Conservation (phyloP, 1,140 invertebrate species). For the Trichoplusia ni region DNA sequence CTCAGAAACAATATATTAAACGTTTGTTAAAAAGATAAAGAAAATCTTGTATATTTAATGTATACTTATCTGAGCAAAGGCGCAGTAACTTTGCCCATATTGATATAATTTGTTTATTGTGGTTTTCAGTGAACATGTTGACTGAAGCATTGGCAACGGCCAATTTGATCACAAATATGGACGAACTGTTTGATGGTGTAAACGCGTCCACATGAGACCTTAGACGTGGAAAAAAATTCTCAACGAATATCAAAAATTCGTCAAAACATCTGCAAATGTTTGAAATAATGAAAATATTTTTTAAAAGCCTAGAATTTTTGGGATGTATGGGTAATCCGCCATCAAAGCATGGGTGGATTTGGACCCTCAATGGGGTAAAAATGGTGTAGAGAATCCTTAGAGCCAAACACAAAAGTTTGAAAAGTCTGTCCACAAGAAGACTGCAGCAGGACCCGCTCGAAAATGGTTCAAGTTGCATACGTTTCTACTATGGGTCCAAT, state of each 20-base stretch:
- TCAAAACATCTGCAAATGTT: neutral
- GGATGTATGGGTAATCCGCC: neutral
- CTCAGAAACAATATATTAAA: too few relatives aligned
- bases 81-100: too few relatives aligned
- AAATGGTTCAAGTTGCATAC: slow-evolving; percentile 33
- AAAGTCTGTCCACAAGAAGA: slow-evolving; percentile 20
- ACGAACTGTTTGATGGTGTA: neutral
- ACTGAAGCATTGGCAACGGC: neutral
- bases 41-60: too few relatives aligned
- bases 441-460: slow-evolving; percentile 29
- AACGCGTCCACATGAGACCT: neutral
- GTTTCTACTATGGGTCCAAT: slow-evolving; percentile 6
- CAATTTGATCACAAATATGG: neutral
- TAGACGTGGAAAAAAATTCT: neutral
- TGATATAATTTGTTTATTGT: neutral
- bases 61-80: too few relatives aligned
- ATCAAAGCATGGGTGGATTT: neutral
- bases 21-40: too few relatives aligned
- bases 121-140: neutral
- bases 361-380: neutral
- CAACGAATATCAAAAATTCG: neutral
- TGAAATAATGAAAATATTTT: neutral
- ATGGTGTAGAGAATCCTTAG: neutral
- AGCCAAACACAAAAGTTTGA: neutral
- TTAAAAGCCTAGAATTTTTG: neutral